Evolutionary conservation across 2,888 invertebrate genomes (phyloP).

Genomic region (Tridacna crocea): DNA sequence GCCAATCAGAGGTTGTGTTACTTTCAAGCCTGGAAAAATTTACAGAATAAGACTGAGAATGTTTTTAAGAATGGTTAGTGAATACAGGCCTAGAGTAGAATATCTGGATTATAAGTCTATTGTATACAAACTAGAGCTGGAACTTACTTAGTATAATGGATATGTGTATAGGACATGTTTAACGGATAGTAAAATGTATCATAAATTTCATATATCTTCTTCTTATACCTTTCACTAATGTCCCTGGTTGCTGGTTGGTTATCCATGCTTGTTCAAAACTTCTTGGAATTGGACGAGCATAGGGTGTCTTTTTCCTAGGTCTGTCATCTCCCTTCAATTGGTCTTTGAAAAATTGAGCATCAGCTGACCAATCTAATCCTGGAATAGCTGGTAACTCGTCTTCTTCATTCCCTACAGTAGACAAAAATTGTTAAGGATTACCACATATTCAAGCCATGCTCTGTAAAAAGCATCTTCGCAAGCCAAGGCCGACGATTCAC

Average conservation of each 20-base stretch:
- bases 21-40: too few species aligned
- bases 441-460: neutral
- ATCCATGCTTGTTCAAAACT: constrained; percentile 99
- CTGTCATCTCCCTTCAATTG: constrained; percentile 66
- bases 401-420: constrained; percentile 28
- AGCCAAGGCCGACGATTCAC: too few species aligned
- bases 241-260: constrained; percentile 83
- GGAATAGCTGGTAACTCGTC: constrained; percentile 78
- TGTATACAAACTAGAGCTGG: too few species aligned
- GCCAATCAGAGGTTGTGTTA: too few species aligned
- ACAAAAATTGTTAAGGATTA: neutral
- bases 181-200: neutral
- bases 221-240: constrained; percentile 50
- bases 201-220: neutral
- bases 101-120: too few species aligned
- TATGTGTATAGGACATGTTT: too few species aligned
- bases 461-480: too few species aligned
- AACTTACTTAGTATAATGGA: too few species aligned
- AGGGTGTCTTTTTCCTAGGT: constrained; percentile 89
- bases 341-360: constrained; percentile 68
- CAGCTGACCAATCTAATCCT: constrained; percentile 79
- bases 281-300: constrained; percentile 97
- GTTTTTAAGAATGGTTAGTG: too few species aligned
- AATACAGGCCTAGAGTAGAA: too few species aligned
- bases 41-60: too few species aligned